These are phyloP conservation scores for Steinernema feltiae DNA, from an alignment of 1,140 invertebrate species.

Conservation along the genomic window DNA sequence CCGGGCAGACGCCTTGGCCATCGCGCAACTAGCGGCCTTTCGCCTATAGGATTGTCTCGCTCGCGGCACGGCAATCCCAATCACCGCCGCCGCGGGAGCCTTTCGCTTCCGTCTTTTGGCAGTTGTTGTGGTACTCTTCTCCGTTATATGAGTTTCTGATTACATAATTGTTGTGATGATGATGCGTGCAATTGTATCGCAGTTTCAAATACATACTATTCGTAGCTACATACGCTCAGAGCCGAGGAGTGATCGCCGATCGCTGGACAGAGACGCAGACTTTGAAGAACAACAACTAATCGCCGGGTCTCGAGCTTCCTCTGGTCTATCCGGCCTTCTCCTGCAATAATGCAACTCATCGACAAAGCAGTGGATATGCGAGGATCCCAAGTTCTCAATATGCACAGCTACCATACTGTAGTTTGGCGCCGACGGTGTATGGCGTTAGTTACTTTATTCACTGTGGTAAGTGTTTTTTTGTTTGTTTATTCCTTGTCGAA, in stretches of 20 bases:
- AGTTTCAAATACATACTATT: background rate
- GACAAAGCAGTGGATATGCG: slow-evolving; percentile 47
- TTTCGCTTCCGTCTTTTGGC: background rate
- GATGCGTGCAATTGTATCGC: background rate
- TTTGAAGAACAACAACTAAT: background rate
- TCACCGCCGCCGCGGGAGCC: background rate
- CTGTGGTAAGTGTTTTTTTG: slow-evolving; percentile 38
- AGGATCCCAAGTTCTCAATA: slow-evolving; percentile 45
- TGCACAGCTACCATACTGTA: slow-evolving; percentile 41
- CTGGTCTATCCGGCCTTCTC: background rate
- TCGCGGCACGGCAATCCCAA: background rate
- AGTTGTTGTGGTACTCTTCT: background rate
- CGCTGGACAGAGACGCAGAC: background rate
- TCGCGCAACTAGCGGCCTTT: background rate
- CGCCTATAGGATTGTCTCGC: background rate
- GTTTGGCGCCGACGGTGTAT: slow-evolving; percentile 44
- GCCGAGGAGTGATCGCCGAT: too few species aligned
- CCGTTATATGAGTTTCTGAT: too few species aligned
- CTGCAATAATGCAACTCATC: slow-evolving; percentile 36
- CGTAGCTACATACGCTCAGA: too few species aligned
- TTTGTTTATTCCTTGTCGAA: background rate
- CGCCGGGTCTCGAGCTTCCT: background rate
- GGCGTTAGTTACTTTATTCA: slow-evolving; percentile 35
- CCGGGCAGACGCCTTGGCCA: background rate
- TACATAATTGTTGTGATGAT: too few species aligned